Conservation (phyloP, 2,888 invertebrate species). For the Athalia rosae region DNA sequence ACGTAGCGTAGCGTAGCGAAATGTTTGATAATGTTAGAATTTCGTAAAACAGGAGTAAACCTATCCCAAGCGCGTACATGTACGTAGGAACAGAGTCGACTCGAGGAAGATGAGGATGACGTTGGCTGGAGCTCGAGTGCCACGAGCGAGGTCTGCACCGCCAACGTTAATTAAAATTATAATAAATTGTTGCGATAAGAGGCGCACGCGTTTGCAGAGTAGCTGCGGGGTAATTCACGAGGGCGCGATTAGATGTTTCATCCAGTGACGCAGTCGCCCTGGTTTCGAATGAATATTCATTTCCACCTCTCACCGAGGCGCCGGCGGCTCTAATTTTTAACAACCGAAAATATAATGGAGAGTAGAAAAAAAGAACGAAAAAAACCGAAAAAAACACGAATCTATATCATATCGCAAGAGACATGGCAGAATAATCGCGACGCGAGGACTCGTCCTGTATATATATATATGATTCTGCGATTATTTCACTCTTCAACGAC, state of each 20-base stretch:
- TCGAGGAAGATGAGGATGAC: slow-evolving; percentile 21
- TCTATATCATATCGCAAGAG: no score
- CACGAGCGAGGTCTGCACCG: slow-evolving; percentile 25
- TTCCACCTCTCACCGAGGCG: neutral
- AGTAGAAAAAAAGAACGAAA: no score
- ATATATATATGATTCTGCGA: neutral
- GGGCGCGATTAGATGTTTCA: slow-evolving; percentile 44
- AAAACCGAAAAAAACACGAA: no score
- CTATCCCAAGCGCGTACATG: neutral
- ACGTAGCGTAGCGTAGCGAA: no score
- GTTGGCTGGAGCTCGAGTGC: slow-evolving; percentile 22
- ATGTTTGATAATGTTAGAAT: no score
- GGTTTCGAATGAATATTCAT: slow-evolving; percentile 59
- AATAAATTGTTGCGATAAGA: slow-evolving; percentile 57
- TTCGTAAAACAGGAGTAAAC: no score
- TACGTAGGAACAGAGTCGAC: slow-evolving; percentile 7
- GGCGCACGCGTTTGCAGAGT: slow-evolving; percentile 58
- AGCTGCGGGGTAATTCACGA: slow-evolving; percentile 51
- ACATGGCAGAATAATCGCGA: no score
- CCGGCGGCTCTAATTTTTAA: no score
- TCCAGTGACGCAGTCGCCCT: slow-evolving; percentile 29
- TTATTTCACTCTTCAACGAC: neutral
- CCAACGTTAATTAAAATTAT: slow-evolving; percentile 54
- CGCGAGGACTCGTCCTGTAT: neutral
- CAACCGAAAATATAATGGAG: no score